Evolutionary conservation across 1,140 invertebrate species (phyloP).

Genomic region (Drosophila virilis): DNA sequence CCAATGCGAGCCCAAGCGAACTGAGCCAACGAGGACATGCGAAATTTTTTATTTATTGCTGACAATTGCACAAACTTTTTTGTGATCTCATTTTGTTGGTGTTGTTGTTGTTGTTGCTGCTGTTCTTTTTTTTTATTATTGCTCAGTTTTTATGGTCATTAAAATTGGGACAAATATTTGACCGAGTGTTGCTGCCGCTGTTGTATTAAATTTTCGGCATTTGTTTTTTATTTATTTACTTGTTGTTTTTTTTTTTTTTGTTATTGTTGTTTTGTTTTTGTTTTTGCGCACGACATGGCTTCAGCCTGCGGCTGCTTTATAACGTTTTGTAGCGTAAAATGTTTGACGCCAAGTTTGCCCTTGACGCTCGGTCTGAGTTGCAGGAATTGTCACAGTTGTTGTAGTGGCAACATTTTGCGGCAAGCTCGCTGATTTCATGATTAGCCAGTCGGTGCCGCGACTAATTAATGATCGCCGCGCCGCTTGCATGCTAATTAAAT

Average conservation of each 20-base stretch:
- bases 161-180: conserved; percentile 83
- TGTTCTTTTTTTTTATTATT: conserved; percentile 36
- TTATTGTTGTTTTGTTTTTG: conserved; percentile 18
- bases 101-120: conserved; percentile 18
- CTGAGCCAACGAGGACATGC: conserved; percentile 68
- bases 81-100: conserved; percentile 30
- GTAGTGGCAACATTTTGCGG: conserved; percentile 55
- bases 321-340: conserved; percentile 43
- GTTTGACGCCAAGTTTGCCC: conserved; percentile 49
- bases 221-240: conserved; percentile 36
- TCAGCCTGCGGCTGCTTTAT: conserved; percentile 36
- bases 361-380: conserved; percentile 40
- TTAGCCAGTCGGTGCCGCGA: conserved; percentile 55
- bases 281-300: conserved; percentile 60
- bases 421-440: conserved; percentile 56
- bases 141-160: conserved; percentile 77
- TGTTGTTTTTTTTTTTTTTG: not conserved
- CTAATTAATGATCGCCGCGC: conserved; percentile 72
- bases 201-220: conserved; percentile 23
- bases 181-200: conserved; percentile 47
- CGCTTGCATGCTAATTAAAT: conserved; percentile 72
- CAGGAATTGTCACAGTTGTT: conserved; percentile 60
- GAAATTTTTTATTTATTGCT: conserved; percentile 83
- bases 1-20: conserved; percentile 32
- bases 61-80: conserved; percentile 79